Evolutionary conservation across 1,140 invertebrate genomes (phyloP), one percentile per base, ranked within the genome.

Genomic region (Colletes latitarsis): DNA sequence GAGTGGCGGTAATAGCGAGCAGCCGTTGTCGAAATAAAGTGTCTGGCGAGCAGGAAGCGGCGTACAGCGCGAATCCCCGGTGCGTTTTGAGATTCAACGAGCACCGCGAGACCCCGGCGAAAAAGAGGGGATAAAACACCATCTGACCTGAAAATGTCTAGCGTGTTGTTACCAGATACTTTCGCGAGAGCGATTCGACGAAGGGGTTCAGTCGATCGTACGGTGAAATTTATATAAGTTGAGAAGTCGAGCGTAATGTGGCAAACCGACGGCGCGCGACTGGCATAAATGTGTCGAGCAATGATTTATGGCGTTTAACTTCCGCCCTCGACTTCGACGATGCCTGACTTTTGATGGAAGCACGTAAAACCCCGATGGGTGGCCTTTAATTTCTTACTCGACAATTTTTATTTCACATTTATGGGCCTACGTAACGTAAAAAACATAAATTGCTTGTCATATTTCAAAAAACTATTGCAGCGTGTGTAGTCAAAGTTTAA

Each of bases 141-240:
- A 80, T 57, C 14, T 83, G 55, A 84, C 70, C 70, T 52, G 53
- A 72, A 83, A 84, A 49, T 14, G n/a, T 58, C n/a, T 5, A 9
- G 21, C 17, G 6, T 9, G 57, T 58, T 17, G 57, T 21, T 57
- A 17, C 53, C 53, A 57, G 6, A 41, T 62, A 81, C 63, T 84
- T 81, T 84, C 71, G n/a, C 57, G 10, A 55, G 12, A 43, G 43
- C 39, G 66, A 60, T 77, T 75, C 78, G 72, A 17, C 58, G 67
- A 81, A 76, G 77, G 17, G 62, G 82, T 52, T 82, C 41, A 39
- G 60, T 58, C 70, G 76, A 64, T 73, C 19, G 30, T 14, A 19
- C 46, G 57, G 84, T 89, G 82, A 89, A 90, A 90, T 89, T 90
- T 87, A 89, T 90, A 89, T 88, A 90, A 90, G 82, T 89, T 83